phyloP scores from a whole-genome alignment of 2,797 vertebrate genomes.

The Heteromormyrus szaboi region DNA sequence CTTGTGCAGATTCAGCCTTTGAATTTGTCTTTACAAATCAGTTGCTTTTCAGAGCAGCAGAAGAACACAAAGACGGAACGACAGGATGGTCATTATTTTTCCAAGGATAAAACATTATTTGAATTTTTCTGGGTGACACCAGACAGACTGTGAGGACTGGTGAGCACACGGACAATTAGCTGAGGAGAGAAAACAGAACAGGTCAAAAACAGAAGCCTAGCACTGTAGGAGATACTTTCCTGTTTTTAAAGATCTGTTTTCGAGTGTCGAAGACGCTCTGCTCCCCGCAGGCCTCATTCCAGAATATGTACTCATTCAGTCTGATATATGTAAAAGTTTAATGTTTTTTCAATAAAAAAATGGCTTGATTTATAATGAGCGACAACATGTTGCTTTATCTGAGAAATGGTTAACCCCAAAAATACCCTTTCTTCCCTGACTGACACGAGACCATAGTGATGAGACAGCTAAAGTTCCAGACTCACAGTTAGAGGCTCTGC shows the following conservation, averaged over 20 bases:
- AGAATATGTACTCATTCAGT: neutral
- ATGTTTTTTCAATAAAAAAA: neutral
- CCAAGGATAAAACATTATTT: neutral
- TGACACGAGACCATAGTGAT: neutral
- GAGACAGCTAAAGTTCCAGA: neutral
- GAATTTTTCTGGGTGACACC: neutral
- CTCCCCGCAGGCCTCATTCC: neutral
- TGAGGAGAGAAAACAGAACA: neutral
- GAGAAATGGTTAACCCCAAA: neutral
- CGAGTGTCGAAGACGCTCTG: neutral
- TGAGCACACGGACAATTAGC: neutral
- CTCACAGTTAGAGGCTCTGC: neutral
- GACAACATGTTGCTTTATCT: neutral
- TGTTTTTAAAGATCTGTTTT: neutral
- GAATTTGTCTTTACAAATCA: constrained; percentile 9
- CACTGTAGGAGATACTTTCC: neutral
- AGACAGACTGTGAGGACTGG: neutral
- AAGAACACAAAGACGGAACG: neutral
- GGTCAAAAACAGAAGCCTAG: neutral
- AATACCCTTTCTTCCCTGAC: neutral
- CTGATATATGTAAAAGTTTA: neutral
- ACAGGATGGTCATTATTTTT: neutral
- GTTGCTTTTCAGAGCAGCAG: neutral
- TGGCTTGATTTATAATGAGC: neutral
- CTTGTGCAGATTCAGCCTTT: neutral